Evolutionary conservation across 2,113 vertebrate species (phyloP).

Genomic region (Equus quagga): DNA sequence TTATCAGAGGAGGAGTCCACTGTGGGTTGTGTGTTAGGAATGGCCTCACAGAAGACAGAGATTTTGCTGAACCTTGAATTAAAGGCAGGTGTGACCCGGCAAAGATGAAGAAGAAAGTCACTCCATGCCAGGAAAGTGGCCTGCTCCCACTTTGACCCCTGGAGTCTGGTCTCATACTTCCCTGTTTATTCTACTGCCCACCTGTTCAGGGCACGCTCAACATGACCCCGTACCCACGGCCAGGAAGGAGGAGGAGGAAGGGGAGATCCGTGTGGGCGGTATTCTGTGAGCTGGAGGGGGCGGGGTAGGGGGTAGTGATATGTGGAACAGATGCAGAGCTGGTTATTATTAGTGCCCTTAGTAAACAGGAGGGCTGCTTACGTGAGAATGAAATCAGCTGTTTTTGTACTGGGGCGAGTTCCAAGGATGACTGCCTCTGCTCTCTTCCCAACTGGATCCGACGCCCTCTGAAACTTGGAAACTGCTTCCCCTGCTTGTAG

Average conservation of each 20-base stretch:
- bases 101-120: background rate
- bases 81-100: background rate
- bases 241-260: background rate
- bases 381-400: constrained; percentile 56
- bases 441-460: background rate
- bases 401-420: constrained; percentile 5
- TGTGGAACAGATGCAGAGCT: constrained; percentile 50
- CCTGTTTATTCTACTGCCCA: background rate
- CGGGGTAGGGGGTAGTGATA: background rate
- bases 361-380: constrained; percentile 66
- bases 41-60: background rate
- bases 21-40: background rate
- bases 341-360: constrained; percentile 67
- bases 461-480: constrained; percentile 6
- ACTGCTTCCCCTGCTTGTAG: background rate
- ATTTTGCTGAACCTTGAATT: background rate
- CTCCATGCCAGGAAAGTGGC: background rate
- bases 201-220: background rate
- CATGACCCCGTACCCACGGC: background rate
- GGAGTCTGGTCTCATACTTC: background rate
- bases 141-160: background rate
- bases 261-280: background rate
- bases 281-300: background rate
- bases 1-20: background rate
- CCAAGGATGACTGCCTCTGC: background rate